phyloP scores from a whole-genome alignment of 1,140 invertebrate genomes.

The Trichonephila clavata region DNA sequence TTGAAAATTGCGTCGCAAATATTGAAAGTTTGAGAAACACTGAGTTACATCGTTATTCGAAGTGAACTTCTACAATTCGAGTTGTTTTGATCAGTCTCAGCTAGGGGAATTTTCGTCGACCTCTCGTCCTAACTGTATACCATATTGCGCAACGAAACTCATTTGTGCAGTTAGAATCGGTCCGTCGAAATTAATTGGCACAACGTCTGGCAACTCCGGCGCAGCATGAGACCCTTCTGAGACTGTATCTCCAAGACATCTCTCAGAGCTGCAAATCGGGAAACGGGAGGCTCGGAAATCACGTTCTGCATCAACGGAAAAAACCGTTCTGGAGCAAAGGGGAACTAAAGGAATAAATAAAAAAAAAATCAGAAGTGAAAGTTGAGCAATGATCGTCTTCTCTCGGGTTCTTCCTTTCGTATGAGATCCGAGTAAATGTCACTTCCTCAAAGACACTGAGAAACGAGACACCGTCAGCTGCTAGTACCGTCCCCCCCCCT shows the following conservation, averaged over 20 bases:
- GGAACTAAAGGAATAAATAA: neutral
- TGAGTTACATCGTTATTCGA: too few species aligned
- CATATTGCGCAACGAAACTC: neutral
- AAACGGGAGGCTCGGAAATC: conserved; percentile 17
- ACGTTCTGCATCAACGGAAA: conserved; percentile 21
- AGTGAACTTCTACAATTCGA: neutral
- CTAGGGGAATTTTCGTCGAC: neutral
- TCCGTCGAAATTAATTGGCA: neutral
- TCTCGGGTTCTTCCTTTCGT: conserved; percentile 35
- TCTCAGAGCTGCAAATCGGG: conserved; percentile 34
- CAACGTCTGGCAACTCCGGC: conserved; percentile 24
- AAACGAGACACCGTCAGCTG: conserved; percentile 70
- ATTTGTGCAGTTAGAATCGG: neutral
- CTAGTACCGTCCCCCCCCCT: neutral
- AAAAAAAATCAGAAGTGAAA: neutral
- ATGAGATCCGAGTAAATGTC: conserved; percentile 64
- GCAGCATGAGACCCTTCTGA: conserved; percentile 1
- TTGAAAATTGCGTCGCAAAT: too few species aligned
- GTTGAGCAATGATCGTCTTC: conserved; percentile 36
- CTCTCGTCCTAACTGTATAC: neutral
- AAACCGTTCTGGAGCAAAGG: conserved; percentile 28
- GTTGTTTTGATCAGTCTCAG: neutral
- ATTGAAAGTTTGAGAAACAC: too few species aligned
- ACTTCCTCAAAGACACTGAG: conserved; percentile 60
- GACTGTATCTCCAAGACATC: conserved; percentile 20